Evolutionary conservation across 2,797 vertebrate genomes (phyloP), one percentile per base, ranked within the genome.

Genomic region (Chloroceryle inda): DNA sequence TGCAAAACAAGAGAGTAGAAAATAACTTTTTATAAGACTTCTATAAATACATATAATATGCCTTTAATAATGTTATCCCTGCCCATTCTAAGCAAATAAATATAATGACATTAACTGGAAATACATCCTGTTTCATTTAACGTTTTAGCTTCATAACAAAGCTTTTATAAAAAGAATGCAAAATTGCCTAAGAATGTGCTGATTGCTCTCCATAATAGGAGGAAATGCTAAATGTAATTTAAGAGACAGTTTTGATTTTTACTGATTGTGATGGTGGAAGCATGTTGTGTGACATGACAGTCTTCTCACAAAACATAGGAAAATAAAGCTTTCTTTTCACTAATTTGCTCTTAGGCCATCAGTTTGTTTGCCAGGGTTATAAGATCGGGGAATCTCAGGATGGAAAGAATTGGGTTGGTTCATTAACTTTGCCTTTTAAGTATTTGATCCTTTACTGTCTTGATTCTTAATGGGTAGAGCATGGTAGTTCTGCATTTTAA

Each of bases 71-170:
- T 35, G 8, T 40, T 82, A 63, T n/a, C n/a, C n/a, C 12, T 80
- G 26, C 35, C 42, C 33, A 11, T 74, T 82, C 40, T 79, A 52
- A 79, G 47, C 22, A 89, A 85, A 80, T 79, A 76, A 85, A 76
- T 75, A 84, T 24, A 27, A 52, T 63, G 23, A 26, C 1, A 4
- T 77, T 62, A 76, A 23, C 55, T 71, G 40, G 69, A 92, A 94
- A 89, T 55, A 49, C 10, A 40, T 85, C 37, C 72, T 72, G 61
- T 85, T 42, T 45, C 53, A 22, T 74, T 91, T 91, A 42, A 29
- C 85, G 58, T 89, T 93, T 94, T 92, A 72, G 17, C 29, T 80
- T 83, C n/a, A 8, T 58, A 88, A 87, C 42, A 89, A 89, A 88
- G 56, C 37, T 6, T 18, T 83, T 18, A 21, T 50, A 12, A 83